Percentiles rank a stretch among this genome's conserved stretches.
Evolutionary conservation across 1,140 invertebrate species (phyloP).

Genomic region (Rhyzopertha dominica): DNA sequence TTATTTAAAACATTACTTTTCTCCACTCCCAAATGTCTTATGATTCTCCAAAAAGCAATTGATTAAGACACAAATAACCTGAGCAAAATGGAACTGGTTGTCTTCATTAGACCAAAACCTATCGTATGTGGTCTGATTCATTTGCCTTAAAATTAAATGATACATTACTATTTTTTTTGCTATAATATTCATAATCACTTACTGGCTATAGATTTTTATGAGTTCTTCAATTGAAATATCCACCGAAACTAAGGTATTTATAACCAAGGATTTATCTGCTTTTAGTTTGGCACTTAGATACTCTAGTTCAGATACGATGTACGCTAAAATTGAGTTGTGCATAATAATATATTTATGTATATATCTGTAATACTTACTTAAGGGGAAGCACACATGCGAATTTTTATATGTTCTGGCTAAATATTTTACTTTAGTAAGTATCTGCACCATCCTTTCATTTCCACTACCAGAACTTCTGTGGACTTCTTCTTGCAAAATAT

Average conservation of each 20-base stretch:
- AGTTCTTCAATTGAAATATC: slow-evolving; percentile 66
- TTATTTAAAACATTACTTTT: slow-evolving; percentile 46
- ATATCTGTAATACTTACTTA: slow-evolving; percentile 49
- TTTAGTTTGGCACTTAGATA: slow-evolving; percentile 64
- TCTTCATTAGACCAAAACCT: slow-evolving; percentile 70
- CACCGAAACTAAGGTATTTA: slow-evolving; percentile 61
- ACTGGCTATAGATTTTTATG: slow-evolving; percentile 68
- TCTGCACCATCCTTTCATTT: slow-evolving; percentile 60
- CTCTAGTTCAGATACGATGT: slow-evolving; percentile 69
- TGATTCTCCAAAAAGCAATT: slow-evolving; percentile 54
- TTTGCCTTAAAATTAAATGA: slow-evolving; percentile 39
- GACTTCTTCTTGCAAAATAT: slow-evolving; percentile 61
- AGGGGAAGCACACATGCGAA: slow-evolving; percentile 69
- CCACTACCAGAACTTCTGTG: slow-evolving; percentile 48
- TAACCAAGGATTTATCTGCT: slow-evolving; percentile 62
- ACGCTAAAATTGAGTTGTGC: slow-evolving; percentile 52
- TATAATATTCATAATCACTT: slow-evolving; percentile 40
- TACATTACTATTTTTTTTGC: slow-evolving; percentile 7
- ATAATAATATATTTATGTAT: slow-evolving; percentile 17
- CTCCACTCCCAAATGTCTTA: slow-evolving; percentile 49
- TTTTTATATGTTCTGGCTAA: slow-evolving; percentile 68
- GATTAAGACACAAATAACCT: slow-evolving; percentile 62
- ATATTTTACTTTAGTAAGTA: slow-evolving; percentile 68
- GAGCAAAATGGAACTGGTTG: slow-evolving; percentile 71
- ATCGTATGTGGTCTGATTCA: slow-evolving; percentile 68